Conservation (phyloP, 2,888 invertebrate species). For the Ophion obscuratus region DNA sequence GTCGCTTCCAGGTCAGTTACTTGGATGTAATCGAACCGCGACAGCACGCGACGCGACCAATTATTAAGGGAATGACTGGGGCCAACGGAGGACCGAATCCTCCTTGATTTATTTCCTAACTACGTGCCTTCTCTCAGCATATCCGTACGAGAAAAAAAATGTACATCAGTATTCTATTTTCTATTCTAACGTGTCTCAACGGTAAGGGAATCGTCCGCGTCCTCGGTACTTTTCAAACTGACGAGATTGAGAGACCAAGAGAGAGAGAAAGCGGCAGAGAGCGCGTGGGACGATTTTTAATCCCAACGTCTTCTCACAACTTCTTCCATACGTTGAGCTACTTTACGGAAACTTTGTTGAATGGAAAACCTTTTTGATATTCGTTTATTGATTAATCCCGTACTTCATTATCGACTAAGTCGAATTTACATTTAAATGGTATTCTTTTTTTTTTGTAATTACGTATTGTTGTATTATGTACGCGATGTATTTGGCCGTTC, state of each 20-base stretch:
- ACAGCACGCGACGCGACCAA: constrained; percentile 33
- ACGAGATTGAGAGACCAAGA: constrained; percentile 1
- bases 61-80: background rate
- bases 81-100: background rate
- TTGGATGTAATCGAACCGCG: constrained; percentile 78
- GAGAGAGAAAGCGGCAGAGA: background rate
- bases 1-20: constrained; percentile 90
- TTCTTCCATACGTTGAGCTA: constrained; percentile 1
- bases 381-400: constrained; percentile 7
- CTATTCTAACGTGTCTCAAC: constrained; percentile 44
- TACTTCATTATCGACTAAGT: constrained; percentile 14
- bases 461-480: constrained; percentile 1
- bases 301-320: background rate
- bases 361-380: constrained; percentile 1
- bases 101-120: background rate
- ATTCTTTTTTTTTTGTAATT: background rate
- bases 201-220: constrained; percentile 45
- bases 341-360: background rate
- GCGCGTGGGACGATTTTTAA: constrained; percentile 19
- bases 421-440: background rate
- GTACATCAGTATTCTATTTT: constrained; percentile 79
- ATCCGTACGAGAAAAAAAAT: constrained; percentile 73
- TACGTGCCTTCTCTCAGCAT: constrained; percentile 19
- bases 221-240: constrained; percentile 46
- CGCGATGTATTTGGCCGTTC: constrained; percentile 15